phyloP scores from a whole-genome alignment of 2,888 invertebrate species.

The Ennomos erosarius region DNA sequence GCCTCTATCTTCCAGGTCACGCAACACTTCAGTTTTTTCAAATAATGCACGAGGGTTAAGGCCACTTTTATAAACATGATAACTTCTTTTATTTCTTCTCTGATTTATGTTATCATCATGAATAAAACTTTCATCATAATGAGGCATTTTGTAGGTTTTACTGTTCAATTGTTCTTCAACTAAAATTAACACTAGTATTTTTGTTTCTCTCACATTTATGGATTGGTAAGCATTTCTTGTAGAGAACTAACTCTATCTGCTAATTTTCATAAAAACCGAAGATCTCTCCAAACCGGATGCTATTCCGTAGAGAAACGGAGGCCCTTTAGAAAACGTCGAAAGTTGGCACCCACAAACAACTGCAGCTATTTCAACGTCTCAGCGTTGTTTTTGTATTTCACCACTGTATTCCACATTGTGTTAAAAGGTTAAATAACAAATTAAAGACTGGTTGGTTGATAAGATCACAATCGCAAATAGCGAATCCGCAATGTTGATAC shows the following conservation, averaged over 20 bases:
- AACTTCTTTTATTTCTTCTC: conserved; percentile 79
- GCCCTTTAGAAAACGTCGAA: conserved; percentile 76
- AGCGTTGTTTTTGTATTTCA: conserved; percentile 42
- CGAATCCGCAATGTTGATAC: conserved; percentile 63
- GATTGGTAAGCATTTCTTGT: conserved; percentile 38
- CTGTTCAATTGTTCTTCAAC: too few species aligned
- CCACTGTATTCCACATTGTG: conserved; percentile 40
- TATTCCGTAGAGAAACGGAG: conserved; percentile 63
- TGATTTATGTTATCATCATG: conserved; percentile 79
- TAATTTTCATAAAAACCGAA: conserved; percentile 57
- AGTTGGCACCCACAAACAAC: conserved; percentile 58
- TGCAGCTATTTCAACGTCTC: conserved; percentile 45
- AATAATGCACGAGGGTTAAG: conserved; percentile 62
- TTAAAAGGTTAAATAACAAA: conserved; percentile 27
- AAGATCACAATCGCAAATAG: conserved; percentile 73
- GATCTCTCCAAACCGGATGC: conserved; percentile 53
- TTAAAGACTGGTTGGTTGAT: conserved; percentile 30
- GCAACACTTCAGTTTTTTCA: conserved; percentile 67
- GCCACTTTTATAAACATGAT: conserved; percentile 81
- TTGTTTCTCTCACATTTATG: neutral
- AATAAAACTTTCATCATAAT: conserved; percentile 83
- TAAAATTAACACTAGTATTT: too few species aligned
- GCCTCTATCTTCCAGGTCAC: conserved; percentile 70
- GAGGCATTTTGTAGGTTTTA: conserved; percentile 67
- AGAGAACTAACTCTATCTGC: conserved; percentile 46